These are phyloP conservation scores for Torymus auratus DNA, from an alignment of 2,888 invertebrate species.

Conservation along the genomic window DNA sequence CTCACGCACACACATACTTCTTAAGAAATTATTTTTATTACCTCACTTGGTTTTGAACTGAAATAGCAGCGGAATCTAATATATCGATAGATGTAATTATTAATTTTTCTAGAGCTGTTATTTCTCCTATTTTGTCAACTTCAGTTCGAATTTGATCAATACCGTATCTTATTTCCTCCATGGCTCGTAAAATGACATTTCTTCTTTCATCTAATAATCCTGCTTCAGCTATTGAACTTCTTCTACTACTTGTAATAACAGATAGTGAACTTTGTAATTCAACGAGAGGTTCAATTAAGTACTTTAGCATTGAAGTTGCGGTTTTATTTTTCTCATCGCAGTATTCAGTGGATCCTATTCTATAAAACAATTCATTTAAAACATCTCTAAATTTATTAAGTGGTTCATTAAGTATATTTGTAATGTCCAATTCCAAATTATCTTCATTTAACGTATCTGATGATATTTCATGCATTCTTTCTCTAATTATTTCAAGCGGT, in stretches of 20 bases:
- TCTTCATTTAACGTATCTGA: conserved; percentile 59
- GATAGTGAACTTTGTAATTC: conserved; percentile 69
- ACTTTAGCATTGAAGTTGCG: conserved; percentile 60
- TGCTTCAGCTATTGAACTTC: conserved; percentile 64
- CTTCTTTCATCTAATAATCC: conserved; percentile 66
- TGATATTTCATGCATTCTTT: conserved; percentile 62
- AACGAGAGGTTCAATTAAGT: conserved; percentile 66
- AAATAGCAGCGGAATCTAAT: conserved; percentile 63
- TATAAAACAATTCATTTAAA: conserved; percentile 60
- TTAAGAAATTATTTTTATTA: conserved; percentile 28
- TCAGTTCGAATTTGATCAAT: conserved; percentile 58
- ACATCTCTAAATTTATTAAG: conserved; percentile 58
- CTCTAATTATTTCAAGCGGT: conserved; percentile 64
- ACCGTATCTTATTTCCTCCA: conserved; percentile 64
- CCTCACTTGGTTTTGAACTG: conserved; percentile 65
- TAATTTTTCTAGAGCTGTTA: conserved; percentile 38
- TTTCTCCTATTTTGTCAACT: conserved; percentile 54
- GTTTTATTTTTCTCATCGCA: conserved; percentile 61
- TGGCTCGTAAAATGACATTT: conserved; percentile 66
- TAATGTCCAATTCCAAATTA: conserved; percentile 65
- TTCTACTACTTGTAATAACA: conserved; percentile 67
- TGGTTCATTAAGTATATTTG: conserved; percentile 64
- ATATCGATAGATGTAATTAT: conserved; percentile 59
- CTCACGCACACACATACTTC: too few species aligned
- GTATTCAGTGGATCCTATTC: conserved; percentile 57